Percentiles rank a stretch among this genome's conserved stretches.
phyloP scores from a whole-genome alignment of 2,113 vertebrate genomes.

The Pangasianodon hypophthalmus region DNA sequence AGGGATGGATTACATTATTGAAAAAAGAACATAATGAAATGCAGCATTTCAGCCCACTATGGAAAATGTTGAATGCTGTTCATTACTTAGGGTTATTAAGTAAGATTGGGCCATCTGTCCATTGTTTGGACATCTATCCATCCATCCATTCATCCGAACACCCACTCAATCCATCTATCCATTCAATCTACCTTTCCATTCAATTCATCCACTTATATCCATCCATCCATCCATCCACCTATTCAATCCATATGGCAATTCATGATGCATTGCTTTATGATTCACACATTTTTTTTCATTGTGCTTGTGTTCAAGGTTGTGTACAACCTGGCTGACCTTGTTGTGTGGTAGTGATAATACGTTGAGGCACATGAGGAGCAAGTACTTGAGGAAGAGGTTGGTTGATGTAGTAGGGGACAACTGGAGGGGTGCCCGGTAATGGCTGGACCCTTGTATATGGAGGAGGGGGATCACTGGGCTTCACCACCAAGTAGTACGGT shows the following conservation, averaged over 20 bases:
- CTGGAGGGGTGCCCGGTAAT: neutral
- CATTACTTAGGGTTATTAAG: neutral
- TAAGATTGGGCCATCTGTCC: neutral
- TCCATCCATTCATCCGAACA: neutral
- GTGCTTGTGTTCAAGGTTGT: neutral
- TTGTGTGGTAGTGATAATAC: neutral
- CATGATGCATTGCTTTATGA: neutral
- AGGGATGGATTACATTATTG: neutral
- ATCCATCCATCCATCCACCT: neutral
- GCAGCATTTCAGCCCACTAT: neutral
- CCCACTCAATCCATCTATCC: neutral
- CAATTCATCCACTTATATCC: no score
- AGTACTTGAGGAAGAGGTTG: slow-evolving; percentile 22
- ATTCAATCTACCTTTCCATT: neutral
- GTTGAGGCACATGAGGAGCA: slow-evolving; percentile 9
- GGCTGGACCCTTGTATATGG: slow-evolving; percentile 29
- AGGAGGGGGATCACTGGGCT: slow-evolving; percentile 33
- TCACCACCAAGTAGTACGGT: slow-evolving; percentile 45
- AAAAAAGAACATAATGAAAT: neutral
- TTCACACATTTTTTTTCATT: neutral
- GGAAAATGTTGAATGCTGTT: neutral
- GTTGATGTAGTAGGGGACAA: slow-evolving; percentile 42
- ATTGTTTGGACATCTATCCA: neutral
- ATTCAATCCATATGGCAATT: neutral
- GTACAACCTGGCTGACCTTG: slow-evolving; percentile 8